Percentiles rank a stretch among this genome's conserved stretches.
These are phyloP conservation scores for Centrocercus urophasianus DNA, from an alignment of 2,113 vertebrate genomes.

Conservation along the genomic window DNA sequence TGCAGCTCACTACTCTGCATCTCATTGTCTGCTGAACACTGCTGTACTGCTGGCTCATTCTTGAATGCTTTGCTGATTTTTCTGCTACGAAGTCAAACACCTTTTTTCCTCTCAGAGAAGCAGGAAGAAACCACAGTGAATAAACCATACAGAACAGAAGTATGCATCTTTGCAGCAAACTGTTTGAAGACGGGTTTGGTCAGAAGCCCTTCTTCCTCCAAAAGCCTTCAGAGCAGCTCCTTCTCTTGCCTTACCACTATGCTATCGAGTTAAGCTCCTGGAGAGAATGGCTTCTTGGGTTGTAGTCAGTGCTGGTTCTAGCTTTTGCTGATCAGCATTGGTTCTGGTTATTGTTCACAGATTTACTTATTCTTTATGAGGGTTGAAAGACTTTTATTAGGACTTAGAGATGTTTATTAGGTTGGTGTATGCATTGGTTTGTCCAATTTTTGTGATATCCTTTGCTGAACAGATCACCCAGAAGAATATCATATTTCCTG, in stretches of 20 bases:
- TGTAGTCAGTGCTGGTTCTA: not conserved
- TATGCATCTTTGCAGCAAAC: not conserved
- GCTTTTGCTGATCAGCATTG: not conserved
- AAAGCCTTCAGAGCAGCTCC: not conserved
- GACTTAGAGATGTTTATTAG: not conserved
- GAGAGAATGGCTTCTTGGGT: not conserved
- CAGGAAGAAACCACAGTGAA: not conserved
- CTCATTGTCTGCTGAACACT: not conserved
- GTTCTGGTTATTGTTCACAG: not conserved
- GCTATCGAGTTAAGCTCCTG: not conserved
- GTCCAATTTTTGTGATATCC: not conserved
- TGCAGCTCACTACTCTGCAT: not conserved
- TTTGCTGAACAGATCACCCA: not conserved
- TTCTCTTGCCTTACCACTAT: fast-evolving
- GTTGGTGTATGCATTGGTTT: not conserved
- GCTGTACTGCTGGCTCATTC: not conserved
- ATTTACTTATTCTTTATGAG: constrained; percentile 1
- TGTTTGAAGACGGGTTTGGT: not conserved
- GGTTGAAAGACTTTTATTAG: constrained; percentile 28
- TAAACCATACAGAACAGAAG: not conserved
- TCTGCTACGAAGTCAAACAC: not conserved
- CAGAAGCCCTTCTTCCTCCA: not conserved
- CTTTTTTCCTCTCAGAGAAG: not conserved
- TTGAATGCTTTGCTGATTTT: not conserved
- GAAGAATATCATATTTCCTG: not conserved